Conservation (phyloP, 2,888 invertebrate species). For the Monopis laevigella region DNA sequence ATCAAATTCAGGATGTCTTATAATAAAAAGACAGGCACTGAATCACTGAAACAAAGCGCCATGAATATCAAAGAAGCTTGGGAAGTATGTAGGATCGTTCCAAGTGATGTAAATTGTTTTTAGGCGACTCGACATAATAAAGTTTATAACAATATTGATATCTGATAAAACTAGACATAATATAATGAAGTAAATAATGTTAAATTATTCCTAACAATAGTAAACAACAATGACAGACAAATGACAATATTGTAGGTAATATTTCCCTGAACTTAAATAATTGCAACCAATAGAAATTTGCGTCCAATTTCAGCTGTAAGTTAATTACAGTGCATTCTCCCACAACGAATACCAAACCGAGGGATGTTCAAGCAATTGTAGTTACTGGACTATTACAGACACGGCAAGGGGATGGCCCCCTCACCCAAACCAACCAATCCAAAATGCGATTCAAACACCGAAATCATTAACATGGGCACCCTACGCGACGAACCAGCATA, state of each 20-base stretch:
- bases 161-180: no score
- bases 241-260: no score
- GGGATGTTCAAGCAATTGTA: constrained; percentile 26
- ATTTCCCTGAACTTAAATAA: no score
- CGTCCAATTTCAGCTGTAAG: constrained; percentile 3
- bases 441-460: constrained; percentile 24
- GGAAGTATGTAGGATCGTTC: no score
- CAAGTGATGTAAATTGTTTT: no score
- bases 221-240: no score
- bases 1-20: no score
- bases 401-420: constrained; percentile 10
- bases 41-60: no score
- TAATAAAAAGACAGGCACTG: no score
- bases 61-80: no score
- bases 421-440: constrained; percentile 39
- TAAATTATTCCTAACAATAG: neutral
- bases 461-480: constrained; percentile 42
- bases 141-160: no score
- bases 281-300: constrained; percentile 2
- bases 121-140: no score
- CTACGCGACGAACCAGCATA: constrained; percentile 37
- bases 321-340: constrained; percentile 5
- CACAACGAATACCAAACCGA: constrained; percentile 4
- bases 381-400: constrained; percentile 10
- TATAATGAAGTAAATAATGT: neutral